Percentiles rank a stretch among this genome's conserved stretches.
Conservation (phyloP, 2,797 vertebrate species). For the Ceryle rudis region DNA sequence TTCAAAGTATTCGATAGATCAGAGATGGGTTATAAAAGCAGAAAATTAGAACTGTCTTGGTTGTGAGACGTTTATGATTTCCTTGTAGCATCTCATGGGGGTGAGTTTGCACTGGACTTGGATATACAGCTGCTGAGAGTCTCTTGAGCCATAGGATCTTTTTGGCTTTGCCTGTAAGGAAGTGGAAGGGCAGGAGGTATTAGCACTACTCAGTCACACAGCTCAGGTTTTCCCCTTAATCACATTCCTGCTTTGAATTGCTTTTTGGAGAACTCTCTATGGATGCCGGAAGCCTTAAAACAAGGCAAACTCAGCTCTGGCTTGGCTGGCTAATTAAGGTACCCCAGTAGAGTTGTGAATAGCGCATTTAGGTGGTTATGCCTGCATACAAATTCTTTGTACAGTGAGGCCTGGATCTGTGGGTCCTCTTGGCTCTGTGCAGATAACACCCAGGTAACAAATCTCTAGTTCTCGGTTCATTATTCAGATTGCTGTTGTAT, state of each 20-base stretch:
- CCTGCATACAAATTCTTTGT: not conserved
- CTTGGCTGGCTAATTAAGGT: not conserved
- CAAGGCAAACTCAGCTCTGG: not conserved
- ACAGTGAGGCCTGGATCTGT: rapidly evolving
- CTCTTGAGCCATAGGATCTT: not conserved
- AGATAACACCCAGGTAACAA: not conserved
- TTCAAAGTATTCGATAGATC: not conserved
- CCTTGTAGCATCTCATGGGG: not conserved
- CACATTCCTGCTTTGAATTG: slow-evolving; percentile 2
- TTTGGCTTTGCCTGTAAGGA: not conserved
- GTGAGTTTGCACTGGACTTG: rapidly evolving
- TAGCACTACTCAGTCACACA: not conserved
- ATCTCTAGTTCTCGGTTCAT: not conserved
- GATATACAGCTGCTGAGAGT: not conserved
- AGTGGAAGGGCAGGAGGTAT: not conserved
- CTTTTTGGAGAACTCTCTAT: not conserved
- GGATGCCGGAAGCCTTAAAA: slow-evolving; percentile 23
- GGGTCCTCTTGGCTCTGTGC: not conserved
- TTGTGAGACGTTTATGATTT: not conserved
- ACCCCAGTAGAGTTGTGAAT: not conserved
- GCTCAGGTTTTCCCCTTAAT: not conserved
- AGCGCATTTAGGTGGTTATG: not conserved
- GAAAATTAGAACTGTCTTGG: not conserved
- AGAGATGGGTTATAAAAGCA: not conserved
- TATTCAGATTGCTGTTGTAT: not conserved